Percentiles rank a stretch among this genome's conserved stretches.
These are phyloP conservation scores for Drosophila mettleri DNA, from an alignment of 2,888 invertebrate species.

Conservation along the genomic window DNA sequence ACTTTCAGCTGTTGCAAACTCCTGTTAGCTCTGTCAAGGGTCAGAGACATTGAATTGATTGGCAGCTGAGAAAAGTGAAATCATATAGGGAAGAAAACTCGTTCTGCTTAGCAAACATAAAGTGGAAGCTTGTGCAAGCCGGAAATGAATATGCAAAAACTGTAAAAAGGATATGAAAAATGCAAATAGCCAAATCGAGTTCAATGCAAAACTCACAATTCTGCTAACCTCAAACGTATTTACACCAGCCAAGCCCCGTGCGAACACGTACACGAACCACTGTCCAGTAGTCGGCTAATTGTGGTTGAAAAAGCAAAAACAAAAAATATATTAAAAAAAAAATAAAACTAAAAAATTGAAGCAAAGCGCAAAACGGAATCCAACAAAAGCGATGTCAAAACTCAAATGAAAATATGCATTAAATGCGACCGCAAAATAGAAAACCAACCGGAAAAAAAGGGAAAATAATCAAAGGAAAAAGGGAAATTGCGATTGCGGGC, in stretches of 20 bases:
- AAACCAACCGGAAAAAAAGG: constrained; percentile 43
- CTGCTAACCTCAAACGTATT: constrained; percentile 34
- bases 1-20: constrained; percentile 17
- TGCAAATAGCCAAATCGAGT: constrained; percentile 74
- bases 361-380: constrained; percentile 30
- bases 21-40: background rate
- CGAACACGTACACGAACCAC: constrained; percentile 55
- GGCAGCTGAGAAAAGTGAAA: constrained; percentile 28
- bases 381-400: constrained; percentile 38
- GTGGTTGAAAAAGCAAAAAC: constrained; percentile 54
- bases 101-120: constrained; percentile 8
- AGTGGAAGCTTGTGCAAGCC: constrained; percentile 52
- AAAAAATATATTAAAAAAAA: background rate
- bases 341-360: constrained; percentile 23
- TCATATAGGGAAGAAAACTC: constrained; percentile 17
- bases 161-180: constrained; percentile 74
- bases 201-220: constrained; percentile 62
- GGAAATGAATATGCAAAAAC: constrained; percentile 79
- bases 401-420: constrained; percentile 72
- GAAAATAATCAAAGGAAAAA: constrained; percentile 29
- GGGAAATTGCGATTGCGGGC: constrained; percentile 65
- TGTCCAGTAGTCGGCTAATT: constrained; percentile 65
- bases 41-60: background rate
- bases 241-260: constrained; percentile 26
- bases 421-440: constrained; percentile 72